Evolutionary conservation across 2,113 vertebrate genomes (phyloP).

Genomic region (Emberiza fucata): DNA sequence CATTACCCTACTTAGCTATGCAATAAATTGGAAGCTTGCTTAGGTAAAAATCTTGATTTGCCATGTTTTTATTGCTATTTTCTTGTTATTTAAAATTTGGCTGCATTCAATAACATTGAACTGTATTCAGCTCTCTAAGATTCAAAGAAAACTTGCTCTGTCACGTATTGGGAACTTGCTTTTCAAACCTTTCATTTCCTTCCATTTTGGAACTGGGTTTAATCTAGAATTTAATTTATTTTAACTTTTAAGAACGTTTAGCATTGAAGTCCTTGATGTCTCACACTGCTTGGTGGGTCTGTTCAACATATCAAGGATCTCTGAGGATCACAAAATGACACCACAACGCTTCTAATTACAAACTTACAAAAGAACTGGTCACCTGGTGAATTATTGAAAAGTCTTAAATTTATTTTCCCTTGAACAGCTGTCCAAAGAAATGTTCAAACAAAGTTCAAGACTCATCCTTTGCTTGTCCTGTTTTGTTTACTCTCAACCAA

Average conservation of each 20-base stretch:
- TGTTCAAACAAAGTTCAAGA: neutral
- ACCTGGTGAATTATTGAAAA: neutral
- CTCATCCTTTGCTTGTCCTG: neutral
- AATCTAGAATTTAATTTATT: neutral
- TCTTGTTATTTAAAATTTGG: neutral
- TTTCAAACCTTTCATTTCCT: neutral
- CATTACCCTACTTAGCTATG: conserved; percentile 11
- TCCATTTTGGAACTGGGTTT: neutral
- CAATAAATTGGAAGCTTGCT: neutral
- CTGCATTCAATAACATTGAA: neutral
- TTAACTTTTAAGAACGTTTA: neutral
- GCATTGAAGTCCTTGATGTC: neutral
- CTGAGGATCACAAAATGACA: neutral
- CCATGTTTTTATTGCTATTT: neutral
- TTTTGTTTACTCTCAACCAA: neutral
- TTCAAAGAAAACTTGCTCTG: neutral
- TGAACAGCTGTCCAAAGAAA: neutral
- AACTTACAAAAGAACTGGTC: neutral
- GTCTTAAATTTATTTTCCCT: neutral
- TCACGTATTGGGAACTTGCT: neutral
- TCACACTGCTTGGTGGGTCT: neutral
- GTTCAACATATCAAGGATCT: neutral
- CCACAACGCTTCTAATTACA: neutral
- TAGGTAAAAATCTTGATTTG: neutral
- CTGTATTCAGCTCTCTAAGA: neutral